These are phyloP conservation scores for Hippocampus abdominalis DNA, from an alignment of 2,113 vertebrate species.

Conservation along the genomic window DNA sequence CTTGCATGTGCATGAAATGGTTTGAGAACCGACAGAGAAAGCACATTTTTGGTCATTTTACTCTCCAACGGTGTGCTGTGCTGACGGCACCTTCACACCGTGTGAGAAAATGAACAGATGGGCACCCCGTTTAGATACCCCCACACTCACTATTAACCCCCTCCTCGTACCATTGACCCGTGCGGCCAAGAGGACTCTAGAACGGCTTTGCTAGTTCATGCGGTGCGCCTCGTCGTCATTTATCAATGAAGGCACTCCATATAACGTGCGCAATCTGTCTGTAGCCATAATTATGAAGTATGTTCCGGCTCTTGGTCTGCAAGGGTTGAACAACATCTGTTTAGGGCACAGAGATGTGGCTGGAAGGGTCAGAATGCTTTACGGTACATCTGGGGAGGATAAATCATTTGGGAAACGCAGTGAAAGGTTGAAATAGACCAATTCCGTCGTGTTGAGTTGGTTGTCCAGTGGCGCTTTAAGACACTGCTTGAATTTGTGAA, in stretches of 20 bases:
- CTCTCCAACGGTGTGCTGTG: not conserved
- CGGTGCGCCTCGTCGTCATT: conserved; percentile 45
- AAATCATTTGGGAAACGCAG: conserved; percentile 21
- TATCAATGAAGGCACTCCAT: conserved; percentile 66
- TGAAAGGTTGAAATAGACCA: not conserved
- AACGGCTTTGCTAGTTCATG: conserved; percentile 46
- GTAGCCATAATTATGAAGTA: conserved; percentile 66
- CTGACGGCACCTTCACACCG: conserved; percentile 13
- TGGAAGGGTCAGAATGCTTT: conserved; percentile 26
- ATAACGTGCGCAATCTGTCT: conserved; percentile 67
- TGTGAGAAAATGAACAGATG: conserved; percentile 50
- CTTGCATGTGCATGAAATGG: not conserved
- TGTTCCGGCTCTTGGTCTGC: conserved; percentile 30
- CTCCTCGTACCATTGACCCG: conserved; percentile 52
- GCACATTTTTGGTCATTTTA: not conserved
- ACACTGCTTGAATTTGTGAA: no score
- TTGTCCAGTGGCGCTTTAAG: no score
- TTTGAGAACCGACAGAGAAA: not conserved
- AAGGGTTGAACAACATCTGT: conserved; percentile 57
- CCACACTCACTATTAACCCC: conserved; percentile 54
- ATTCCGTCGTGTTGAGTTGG: no score
- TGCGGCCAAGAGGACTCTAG: conserved; percentile 42
- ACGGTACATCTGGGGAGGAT: conserved; percentile 16
- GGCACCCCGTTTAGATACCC: conserved; percentile 45
- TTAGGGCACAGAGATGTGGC: conserved; percentile 17